These are phyloP conservation scores for Clarias pachynema DNA, from an alignment of 2,797 vertebrate species.

Conservation along the genomic window DNA sequence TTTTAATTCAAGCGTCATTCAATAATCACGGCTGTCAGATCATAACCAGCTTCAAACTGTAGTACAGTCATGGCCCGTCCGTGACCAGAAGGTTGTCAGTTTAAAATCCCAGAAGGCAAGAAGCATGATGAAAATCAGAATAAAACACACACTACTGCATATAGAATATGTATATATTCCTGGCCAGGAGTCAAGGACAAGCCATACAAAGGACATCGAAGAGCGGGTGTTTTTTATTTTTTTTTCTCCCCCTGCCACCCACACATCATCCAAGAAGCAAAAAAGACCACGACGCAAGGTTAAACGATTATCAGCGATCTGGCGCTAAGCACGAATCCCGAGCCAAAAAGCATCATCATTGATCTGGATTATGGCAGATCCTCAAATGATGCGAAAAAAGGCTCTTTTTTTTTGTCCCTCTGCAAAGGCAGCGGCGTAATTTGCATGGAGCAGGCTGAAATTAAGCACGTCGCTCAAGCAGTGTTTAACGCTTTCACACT, in stretches of 20 bases:
- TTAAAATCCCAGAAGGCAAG: neutral
- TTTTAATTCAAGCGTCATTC: neutral
- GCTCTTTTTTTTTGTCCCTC: neutral
- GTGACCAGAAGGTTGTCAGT: neutral
- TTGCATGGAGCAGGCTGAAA: conserved; percentile 35
- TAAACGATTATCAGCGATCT: conserved; percentile 30
- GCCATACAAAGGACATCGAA: neutral
- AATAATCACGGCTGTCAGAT: neutral
- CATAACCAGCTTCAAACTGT: neutral
- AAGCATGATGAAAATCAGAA: neutral
- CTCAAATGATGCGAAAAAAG: conserved; percentile 14
- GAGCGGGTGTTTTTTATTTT: neutral
- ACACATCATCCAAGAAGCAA: conserved; percentile 23
- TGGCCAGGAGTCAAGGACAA: conserved; percentile 29
- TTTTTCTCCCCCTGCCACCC: neutral
- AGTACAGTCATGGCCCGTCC: neutral
- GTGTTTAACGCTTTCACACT: conserved; percentile 56
- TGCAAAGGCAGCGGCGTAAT: conserved; percentile 5
- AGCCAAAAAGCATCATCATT: conserved; percentile 12
- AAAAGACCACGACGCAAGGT: conserved; percentile 21
- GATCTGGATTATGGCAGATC: conserved; percentile 43
- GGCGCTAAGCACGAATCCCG: neutral
- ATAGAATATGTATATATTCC: conserved; percentile 12
- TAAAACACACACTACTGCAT: neutral
- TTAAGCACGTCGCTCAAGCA: conserved; percentile 55